phyloP scores from a whole-genome alignment of 2,797 vertebrate species.

The Lepus oiostolus region DNA sequence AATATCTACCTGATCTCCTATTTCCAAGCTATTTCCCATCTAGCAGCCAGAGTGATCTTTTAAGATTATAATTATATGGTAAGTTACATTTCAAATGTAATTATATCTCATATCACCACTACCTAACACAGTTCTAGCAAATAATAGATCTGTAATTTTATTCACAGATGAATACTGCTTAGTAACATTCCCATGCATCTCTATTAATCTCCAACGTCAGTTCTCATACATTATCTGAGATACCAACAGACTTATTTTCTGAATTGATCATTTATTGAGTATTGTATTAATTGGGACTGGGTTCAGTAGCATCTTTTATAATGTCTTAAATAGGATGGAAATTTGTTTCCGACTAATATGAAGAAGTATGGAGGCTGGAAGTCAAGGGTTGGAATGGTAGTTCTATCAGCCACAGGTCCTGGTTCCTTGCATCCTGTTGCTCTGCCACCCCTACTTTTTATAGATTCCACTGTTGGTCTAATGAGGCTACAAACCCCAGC shows the following conservation, averaged over 20 bases:
- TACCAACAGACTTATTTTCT: neutral
- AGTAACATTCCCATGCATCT: conserved; percentile 25
- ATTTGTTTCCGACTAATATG: neutral
- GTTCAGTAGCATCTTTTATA: conserved; percentile 20
- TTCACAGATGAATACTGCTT: neutral
- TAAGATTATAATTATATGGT: conserved; percentile 20
- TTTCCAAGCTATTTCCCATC: neutral
- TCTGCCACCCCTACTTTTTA: neutral
- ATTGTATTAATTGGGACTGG: neutral
- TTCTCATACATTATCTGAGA: conserved; percentile 29
- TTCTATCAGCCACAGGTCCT: neutral
- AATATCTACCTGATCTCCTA: neutral
- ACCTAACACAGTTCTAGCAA: neutral
- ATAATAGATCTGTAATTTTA: conserved; percentile 9
- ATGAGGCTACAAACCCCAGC: neutral
- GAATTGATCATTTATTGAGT: conserved; percentile 1
- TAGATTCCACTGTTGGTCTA: neutral
- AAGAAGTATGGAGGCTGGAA: neutral
- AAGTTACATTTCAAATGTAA: conserved; percentile 27
- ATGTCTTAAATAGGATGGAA: conserved; percentile 1
- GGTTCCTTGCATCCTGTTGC: neutral
- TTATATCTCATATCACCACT: neutral
- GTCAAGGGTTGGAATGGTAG: neutral
- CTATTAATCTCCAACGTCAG: neutral
- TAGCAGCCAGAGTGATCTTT: conserved; percentile 10